Percentiles rank a stretch among this genome's conserved stretches.
Conservation (phyloP, 2,113 vertebrate species). For the Ophiodon elongatus region DNA sequence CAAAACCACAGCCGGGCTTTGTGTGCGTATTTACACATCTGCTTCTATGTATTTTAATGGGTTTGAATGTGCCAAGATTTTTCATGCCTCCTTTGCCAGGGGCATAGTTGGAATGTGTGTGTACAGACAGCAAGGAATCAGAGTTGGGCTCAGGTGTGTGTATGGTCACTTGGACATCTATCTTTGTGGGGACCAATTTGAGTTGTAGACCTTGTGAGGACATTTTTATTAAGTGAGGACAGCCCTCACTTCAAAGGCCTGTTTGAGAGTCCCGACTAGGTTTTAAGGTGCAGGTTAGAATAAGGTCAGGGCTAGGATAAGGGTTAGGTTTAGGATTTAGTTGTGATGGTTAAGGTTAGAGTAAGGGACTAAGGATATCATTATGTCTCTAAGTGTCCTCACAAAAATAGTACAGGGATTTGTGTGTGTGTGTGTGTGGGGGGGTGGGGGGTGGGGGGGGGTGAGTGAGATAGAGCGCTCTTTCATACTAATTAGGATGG, state of each 20-base stretch:
- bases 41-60: slow-evolving; percentile 58
- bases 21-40: slow-evolving; percentile 38
- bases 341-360: neutral
- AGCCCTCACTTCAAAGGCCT: neutral
- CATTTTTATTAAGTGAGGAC: neutral
- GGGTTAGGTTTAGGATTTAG: neutral
- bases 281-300: neutral
- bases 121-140: slow-evolving; percentile 33
- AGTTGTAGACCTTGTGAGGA: neutral
- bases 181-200: neutral
- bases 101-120: slow-evolving; percentile 26
- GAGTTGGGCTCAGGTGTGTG: slow-evolving; percentile 29
- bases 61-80: slow-evolving; percentile 39
- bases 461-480: slow-evolving; percentile 34
- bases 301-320: neutral
- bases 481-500: slow-evolving; percentile 67
- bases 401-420: neutral
- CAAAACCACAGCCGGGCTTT: slow-evolving; percentile 46
- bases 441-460: neutral
- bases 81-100: slow-evolving; percentile 39
- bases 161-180: neutral
- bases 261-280: neutral
- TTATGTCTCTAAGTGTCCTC: neutral
- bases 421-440: slow-evolving; percentile 21
- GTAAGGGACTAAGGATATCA: neutral